phyloP scores from a whole-genome alignment of 2,888 invertebrate genomes.

The Alloscopus bannaensis region DNA sequence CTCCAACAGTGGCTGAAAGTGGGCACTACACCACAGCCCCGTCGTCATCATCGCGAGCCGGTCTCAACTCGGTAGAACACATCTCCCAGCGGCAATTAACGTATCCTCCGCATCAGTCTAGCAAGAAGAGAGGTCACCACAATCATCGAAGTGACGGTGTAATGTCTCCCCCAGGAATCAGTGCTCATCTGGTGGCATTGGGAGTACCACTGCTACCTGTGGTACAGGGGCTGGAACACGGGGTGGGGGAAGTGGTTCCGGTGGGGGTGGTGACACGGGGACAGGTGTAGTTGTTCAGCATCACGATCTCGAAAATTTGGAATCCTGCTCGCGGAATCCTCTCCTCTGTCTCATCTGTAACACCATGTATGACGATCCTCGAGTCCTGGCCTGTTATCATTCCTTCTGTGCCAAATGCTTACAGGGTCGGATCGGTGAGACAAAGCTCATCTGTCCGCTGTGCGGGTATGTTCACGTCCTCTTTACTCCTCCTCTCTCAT shows the following conservation, averaged over 20 bases:
- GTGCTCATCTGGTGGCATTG: constrained; percentile 40
- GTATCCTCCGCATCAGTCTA: constrained; percentile 61
- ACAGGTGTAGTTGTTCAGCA: constrained; percentile 61
- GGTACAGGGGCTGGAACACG: constrained; percentile 38
- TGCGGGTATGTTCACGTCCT: constrained; percentile 79
- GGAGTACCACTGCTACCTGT: constrained; percentile 27
- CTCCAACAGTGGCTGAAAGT: constrained; percentile 57
- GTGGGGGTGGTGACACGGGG: constrained; percentile 31
- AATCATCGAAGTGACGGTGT: constrained; percentile 59
- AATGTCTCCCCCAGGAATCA: constrained; percentile 62
- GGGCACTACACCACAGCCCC: constrained; percentile 62
- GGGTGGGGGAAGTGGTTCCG: constrained; percentile 32
- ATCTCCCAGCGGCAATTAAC: constrained; percentile 55
- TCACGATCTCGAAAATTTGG: constrained; percentile 72
- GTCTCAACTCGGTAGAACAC: constrained; percentile 45
- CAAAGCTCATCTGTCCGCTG: constrained; percentile 81
- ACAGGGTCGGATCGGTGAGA: constrained; percentile 80
- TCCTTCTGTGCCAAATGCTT: constrained; percentile 83
- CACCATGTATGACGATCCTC: constrained; percentile 83
- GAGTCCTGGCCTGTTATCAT: constrained; percentile 83
- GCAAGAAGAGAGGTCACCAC: constrained; percentile 55
- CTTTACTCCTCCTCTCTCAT: constrained; percentile 46
- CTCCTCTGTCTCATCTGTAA: constrained; percentile 82
- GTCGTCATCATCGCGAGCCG: constrained; percentile 42
- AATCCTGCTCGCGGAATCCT: constrained; percentile 77